Conservation (phyloP, 2,888 invertebrate species). For the Toxonevra muliebris region DNA sequence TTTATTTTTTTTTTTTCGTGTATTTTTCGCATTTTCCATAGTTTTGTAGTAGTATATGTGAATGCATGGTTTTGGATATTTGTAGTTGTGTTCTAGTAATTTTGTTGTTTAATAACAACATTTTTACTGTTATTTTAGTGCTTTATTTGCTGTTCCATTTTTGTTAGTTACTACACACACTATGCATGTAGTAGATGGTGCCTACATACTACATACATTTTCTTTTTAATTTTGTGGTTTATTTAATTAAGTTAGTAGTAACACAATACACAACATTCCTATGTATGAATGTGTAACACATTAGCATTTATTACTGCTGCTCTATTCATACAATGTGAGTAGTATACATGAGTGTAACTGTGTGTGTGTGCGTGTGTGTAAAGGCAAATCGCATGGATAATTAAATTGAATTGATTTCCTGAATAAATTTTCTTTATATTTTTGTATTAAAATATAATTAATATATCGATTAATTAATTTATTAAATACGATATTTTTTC, state of each 20-base stretch:
- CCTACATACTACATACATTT: too few relatives aligned
- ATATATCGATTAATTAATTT: too few relatives aligned
- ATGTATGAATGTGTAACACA: too few relatives aligned
- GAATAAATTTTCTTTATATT: too few relatives aligned
- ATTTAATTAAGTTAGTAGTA: constrained; percentile 20
- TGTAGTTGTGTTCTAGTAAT: constrained; percentile 18
- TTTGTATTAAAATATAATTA: too few relatives aligned
- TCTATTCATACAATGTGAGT: too few relatives aligned
- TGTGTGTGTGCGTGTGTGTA: too few relatives aligned
- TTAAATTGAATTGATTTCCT: too few relatives aligned
- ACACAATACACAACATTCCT: constrained; percentile 1
- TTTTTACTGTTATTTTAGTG: constrained; percentile 13
- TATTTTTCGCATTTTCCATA: background rate
- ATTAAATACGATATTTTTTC: too few relatives aligned
- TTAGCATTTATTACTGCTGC: too few relatives aligned
- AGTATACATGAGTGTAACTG: too few relatives aligned
- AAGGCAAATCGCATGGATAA: too few relatives aligned
- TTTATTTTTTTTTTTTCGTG: background rate
- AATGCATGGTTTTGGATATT: constrained; percentile 1
- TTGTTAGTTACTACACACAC: background rate
- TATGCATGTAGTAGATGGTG: background rate
- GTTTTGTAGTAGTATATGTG: background rate
- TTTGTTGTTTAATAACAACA: constrained; percentile 22
- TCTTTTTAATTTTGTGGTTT: constrained; percentile 19
- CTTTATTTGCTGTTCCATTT: constrained; percentile 8